A percentile compares a stretch with the other conserved stretches of the same genome.
phyloP scores from a whole-genome alignment of 2,888 invertebrate genomes.

The Anoplius nigerrimus region DNA sequence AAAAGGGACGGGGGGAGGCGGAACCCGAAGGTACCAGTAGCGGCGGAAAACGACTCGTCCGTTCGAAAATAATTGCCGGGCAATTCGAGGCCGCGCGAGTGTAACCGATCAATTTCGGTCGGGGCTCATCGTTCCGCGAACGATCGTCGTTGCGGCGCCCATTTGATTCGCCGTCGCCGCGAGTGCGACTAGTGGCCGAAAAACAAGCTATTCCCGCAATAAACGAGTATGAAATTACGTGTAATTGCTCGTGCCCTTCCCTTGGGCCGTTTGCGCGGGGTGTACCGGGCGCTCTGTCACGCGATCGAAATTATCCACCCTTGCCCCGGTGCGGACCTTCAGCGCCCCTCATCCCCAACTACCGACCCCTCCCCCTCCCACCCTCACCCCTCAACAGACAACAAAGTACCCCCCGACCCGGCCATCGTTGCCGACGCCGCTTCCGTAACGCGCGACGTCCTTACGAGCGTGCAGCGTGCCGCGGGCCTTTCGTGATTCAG shows the following conservation, averaged over 20 bases:
- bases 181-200: slow-evolving; percentile 48
- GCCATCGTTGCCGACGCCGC: slow-evolving; percentile 52
- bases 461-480: slow-evolving; percentile 6
- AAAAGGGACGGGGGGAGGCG: no score
- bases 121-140: slow-evolving; percentile 18
- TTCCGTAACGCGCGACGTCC: slow-evolving; percentile 17
- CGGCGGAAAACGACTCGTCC: not conserved
- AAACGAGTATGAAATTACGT: slow-evolving; percentile 62
- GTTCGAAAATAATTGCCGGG: not conserved
- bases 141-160: slow-evolving; percentile 13
- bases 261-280: not conserved
- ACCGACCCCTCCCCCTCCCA: no score
- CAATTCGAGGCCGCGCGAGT: slow-evolving; percentile 17
- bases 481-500: slow-evolving; percentile 23
- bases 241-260: slow-evolving; percentile 55
- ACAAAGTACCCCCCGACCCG: slow-evolving; percentile 58
- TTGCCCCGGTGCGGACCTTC: no score
- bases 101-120: slow-evolving; percentile 27
- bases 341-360: no score
- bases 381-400: not conserved
- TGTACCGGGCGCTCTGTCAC: slow-evolving; percentile 64
- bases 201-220: slow-evolving; percentile 51
- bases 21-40: no score
- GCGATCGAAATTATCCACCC: slow-evolving; percentile 65
- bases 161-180: slow-evolving; percentile 24